A percentile compares a stretch with the other conserved stretches of the same genome.
phyloP scores from a whole-genome alignment of 2,113 vertebrate species.

The Corythoichthys haematopterus region DNA sequence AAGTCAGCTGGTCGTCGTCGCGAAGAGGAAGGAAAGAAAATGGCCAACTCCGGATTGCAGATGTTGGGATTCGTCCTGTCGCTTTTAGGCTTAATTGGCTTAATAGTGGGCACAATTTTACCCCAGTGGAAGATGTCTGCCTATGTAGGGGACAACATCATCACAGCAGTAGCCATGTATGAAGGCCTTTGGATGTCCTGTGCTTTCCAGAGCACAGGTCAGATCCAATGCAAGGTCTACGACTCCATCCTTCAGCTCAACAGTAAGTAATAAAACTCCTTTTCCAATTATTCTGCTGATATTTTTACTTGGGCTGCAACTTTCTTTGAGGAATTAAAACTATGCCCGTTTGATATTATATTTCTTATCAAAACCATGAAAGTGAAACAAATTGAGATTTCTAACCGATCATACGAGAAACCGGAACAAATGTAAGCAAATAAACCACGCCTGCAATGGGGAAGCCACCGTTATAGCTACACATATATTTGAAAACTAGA shows the following conservation, averaged over 20 bases:
- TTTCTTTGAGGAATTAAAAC: background rate
- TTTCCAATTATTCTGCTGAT: no score
- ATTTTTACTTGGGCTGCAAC: no score
- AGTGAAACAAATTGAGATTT: background rate
- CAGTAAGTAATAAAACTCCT: constrained; percentile 53
- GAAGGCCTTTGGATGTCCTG: constrained; percentile 87
- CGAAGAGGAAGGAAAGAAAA: constrained; percentile 38
- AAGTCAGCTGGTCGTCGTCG: background rate
- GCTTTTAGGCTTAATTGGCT: constrained; percentile 73
- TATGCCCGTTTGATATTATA: background rate
- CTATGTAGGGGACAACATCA: constrained; percentile 82
- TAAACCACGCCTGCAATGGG: constrained; percentile 11
- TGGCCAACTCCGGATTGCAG: constrained; percentile 85
- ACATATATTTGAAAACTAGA: background rate
- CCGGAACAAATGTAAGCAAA: background rate
- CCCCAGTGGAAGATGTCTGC: constrained; percentile 87
- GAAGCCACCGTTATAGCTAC: background rate
- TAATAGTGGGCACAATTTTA: constrained; percentile 78
- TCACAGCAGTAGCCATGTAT: constrained; percentile 83
- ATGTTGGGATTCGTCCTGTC: constrained; percentile 80
- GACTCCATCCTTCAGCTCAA: constrained; percentile 81
- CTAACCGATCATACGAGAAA: background rate
- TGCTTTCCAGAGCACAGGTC: constrained; percentile 78
- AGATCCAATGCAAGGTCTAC: constrained; percentile 83
- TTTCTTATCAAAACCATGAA: background rate